Evolutionary conservation across 2,113 vertebrate species (phyloP), one percentile per base, ranked within the genome.

Genomic region (Pseudorhombus dupliciocellatus): DNA sequence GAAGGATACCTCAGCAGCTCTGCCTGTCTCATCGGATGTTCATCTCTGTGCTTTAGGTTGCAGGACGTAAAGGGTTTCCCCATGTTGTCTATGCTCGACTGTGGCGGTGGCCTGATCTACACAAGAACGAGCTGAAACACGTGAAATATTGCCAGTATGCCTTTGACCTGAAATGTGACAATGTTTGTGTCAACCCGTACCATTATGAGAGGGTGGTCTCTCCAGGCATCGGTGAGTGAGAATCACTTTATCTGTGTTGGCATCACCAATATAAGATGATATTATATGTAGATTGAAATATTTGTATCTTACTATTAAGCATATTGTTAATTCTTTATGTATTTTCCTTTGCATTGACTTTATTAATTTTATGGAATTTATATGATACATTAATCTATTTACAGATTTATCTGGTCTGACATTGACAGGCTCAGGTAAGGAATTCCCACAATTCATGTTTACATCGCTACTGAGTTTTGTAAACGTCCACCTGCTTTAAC

Each of bases 91-190:
- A 99, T 51, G 98, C 98, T 4, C 93, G 98, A 24, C 95, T 99
- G 1, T 99, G 98, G 98, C 93, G 98, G 70, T 99, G 98, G 98
- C 98, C 98, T 0, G 98, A 99, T 85, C 96, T 99, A 76, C 98
- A 99, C 65, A 99, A 99, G 92, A 99, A 99, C n/a, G 98, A 99
- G 87, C 87, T 99, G 75, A 99, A 99, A 85, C 97, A 99, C 10
- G 97, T 99, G 44, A 99, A 99, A 93, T 99, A 98, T 79, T 99
- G 98, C 93, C 98, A 99, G 92, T 99, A 96, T 86, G 98, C 98
- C 22, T 99, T 99, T 86, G 98, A 99, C 91, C 89, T 99, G 74
- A 99, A 99, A 70, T 97, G 96, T 86, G 98, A 99, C 93, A 99
- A 96, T 79, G 98, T 99, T 28, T 99, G 98, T 76, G 98, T 99